Conservation (phyloP, 1,140 invertebrate genomes). For the Eubasilissa regina region DNA sequence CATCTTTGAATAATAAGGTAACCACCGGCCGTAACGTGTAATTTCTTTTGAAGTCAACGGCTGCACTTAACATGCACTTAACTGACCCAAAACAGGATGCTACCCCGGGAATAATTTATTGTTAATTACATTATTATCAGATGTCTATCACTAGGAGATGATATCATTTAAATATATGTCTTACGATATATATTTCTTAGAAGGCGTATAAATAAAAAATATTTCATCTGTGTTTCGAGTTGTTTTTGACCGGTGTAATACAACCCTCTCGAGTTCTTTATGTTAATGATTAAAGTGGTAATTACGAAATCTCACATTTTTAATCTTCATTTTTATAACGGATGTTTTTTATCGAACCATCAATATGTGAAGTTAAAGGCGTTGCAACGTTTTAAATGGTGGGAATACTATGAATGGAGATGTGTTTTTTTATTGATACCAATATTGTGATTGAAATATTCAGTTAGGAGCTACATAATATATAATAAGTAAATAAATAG, state of each 20-base stretch:
- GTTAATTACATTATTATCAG: slow-evolving; percentile 57
- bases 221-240: slow-evolving; percentile 35
- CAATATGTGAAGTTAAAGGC: slow-evolving; percentile 24
- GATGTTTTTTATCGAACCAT: slow-evolving; percentile 27
- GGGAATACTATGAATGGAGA: not conserved
- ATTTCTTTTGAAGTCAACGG: slow-evolving; percentile 48
- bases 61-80: slow-evolving; percentile 56
- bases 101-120: slow-evolving; percentile 53
- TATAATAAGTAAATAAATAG: too few relatives aligned
- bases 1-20: slow-evolving; percentile 54
- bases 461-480: too few relatives aligned
- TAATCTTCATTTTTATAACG: slow-evolving; percentile 32
- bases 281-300: slow-evolving; percentile 19
- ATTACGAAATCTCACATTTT: slow-evolving; percentile 5
- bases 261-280: slow-evolving; percentile 1
- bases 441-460: too few relatives aligned
- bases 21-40: slow-evolving; percentile 55
- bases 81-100: slow-evolving; percentile 49
- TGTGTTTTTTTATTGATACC: too few relatives aligned
- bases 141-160: slow-evolving; percentile 51
- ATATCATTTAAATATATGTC: slow-evolving; percentile 55
- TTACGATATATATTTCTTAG: slow-evolving; percentile 19
- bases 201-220: slow-evolving; percentile 32
- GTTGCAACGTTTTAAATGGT: slow-evolving; percentile 20
- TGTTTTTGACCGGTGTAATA: slow-evolving; percentile 16